Evolutionary conservation across 2,797 vertebrate species (phyloP).

Genomic region (Trichosurus vulpecula): DNA sequence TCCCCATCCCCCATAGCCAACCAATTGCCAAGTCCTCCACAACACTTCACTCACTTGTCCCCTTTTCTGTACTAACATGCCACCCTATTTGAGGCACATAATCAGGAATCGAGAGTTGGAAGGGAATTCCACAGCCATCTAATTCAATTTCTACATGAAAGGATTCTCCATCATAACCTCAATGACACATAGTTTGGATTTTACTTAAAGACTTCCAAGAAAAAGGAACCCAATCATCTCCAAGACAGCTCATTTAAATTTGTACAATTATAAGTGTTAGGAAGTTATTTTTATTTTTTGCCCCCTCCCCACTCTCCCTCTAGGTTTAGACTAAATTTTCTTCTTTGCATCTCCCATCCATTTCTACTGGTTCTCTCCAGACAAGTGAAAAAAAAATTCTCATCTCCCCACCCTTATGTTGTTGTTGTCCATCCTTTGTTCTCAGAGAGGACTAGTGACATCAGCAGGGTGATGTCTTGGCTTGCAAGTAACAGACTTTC

Average conservation of each 20-base stretch:
- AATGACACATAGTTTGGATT: neutral
- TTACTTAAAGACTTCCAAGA: neutral
- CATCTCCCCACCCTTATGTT: neutral
- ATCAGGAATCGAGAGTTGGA: neutral
- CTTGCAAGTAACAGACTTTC: neutral
- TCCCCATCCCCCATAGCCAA: neutral
- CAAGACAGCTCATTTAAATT: neutral
- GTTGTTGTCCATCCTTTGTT: too few species aligned
- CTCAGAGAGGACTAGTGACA: too few species aligned
- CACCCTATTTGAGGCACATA: neutral
- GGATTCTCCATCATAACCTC: neutral
- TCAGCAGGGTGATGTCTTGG: too few species aligned
- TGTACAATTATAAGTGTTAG: neutral
- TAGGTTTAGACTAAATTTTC: neutral
- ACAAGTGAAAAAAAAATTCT: neutral
- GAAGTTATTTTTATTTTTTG: neutral
- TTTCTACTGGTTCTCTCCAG: neutral
- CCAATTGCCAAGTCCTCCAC: neutral
- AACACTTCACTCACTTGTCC: neutral
- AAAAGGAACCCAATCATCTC: neutral
- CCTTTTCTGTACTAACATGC: neutral
- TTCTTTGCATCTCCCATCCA: neutral
- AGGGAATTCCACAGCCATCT: neutral
- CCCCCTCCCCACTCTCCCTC: fast-evolving
- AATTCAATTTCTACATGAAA: neutral